phyloP scores from a whole-genome alignment of 2,888 invertebrate genomes.

The Brachyopa scutellaris region DNA sequence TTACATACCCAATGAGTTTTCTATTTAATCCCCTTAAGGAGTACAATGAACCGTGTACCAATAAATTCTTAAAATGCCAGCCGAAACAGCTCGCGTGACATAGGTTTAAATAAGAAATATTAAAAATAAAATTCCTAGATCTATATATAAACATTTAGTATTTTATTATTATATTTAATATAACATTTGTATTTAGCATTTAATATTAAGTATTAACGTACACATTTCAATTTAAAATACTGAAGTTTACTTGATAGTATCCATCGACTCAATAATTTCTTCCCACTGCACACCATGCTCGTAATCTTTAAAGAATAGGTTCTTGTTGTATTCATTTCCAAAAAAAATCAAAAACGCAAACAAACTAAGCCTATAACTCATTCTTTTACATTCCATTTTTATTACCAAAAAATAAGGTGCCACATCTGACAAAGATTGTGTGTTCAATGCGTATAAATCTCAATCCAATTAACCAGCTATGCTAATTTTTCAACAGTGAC shows the following conservation, averaged over 20 bases:
- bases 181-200: too few species aligned
- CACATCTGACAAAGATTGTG: slow-evolving; percentile 30
- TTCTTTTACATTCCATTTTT: background rate
- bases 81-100: slow-evolving; percentile 26
- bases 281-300: too few species aligned
- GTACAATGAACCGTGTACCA: slow-evolving; percentile 23
- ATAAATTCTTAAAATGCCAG: slow-evolving; percentile 12
- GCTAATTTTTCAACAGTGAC: slow-evolving; percentile 53
- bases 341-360: too few species aligned
- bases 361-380: background rate
- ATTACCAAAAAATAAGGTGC: slow-evolving; percentile 3
- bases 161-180: too few species aligned
- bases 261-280: too few species aligned
- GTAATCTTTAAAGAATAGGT: too few species aligned
- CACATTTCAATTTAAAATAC: too few species aligned
- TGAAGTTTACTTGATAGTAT: too few species aligned
- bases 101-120: background rate
- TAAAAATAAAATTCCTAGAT: background rate
- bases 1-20: too few species aligned
- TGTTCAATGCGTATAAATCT: slow-evolving; percentile 55
- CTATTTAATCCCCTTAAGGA: background rate
- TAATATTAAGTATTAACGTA: too few species aligned
- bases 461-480: slow-evolving; percentile 53
- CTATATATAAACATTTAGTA: slow-evolving; percentile 28
- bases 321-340: too few species aligned